Percentiles rank a stretch among this genome's conserved stretches.
Conservation (phyloP, 2,888 invertebrate species). For the Carabus problematicus region DNA sequence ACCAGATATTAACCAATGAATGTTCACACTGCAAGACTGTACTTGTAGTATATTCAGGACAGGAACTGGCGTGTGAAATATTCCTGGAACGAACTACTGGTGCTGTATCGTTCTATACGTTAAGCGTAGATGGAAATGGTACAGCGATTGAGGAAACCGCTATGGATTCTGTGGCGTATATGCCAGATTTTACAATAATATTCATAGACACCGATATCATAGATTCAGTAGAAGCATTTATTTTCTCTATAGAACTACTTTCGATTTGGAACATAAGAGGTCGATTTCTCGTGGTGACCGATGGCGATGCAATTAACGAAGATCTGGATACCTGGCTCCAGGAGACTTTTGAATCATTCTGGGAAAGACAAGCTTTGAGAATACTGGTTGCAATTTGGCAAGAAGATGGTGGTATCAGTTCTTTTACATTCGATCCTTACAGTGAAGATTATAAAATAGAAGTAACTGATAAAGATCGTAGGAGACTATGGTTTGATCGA, state of each 20-base stretch:
- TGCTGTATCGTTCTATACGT: constrained; percentile 14
- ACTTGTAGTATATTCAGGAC: constrained; percentile 23
- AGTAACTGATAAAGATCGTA: neutral
- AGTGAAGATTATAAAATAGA: constrained; percentile 16
- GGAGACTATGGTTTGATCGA: constrained; percentile 22
- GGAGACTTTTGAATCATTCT: constrained; percentile 36
- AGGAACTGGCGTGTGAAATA: constrained; percentile 18
- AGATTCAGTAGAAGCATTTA: constrained; percentile 17
- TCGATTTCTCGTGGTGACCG: constrained; percentile 18
- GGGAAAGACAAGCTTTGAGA: constrained; percentile 28
- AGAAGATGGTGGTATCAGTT: neutral
- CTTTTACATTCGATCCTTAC: constrained; percentile 29
- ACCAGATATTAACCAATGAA: constrained; percentile 17
- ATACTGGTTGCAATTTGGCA: constrained; percentile 16
- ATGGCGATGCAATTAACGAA: constrained; percentile 5
- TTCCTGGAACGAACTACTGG: constrained; percentile 13
- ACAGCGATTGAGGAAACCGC: constrained; percentile 11
- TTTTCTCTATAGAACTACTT: constrained; percentile 34
- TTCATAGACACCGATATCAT: constrained; percentile 21
- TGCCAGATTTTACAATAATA: constrained; percentile 33
- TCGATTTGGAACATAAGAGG: constrained; percentile 32
- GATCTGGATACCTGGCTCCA: constrained; percentile 15
- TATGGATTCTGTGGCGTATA: neutral
- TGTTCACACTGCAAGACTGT: constrained; percentile 31
- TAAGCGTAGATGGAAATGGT: constrained; percentile 18